These are phyloP conservation scores for Vidua macroura DNA, from an alignment of 2,113 vertebrate species.

Conservation along the genomic window DNA sequence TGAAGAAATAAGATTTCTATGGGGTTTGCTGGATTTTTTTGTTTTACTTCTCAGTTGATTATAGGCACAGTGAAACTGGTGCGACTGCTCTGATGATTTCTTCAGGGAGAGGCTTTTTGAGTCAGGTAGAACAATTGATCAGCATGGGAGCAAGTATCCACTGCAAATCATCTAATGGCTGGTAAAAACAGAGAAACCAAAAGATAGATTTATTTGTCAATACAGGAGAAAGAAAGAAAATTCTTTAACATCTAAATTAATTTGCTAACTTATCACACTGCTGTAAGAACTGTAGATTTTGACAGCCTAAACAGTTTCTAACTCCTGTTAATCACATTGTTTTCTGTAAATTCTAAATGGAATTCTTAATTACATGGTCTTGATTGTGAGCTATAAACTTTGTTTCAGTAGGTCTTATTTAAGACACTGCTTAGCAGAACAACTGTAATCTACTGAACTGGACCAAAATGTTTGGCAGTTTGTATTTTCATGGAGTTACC, in stretches of 20 bases:
- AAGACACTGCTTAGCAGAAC: too few relatives aligned
- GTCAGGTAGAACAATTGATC: slow-evolving; percentile 88
- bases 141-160: slow-evolving; percentile 87
- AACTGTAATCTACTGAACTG: too few relatives aligned
- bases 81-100: slow-evolving; percentile 89
- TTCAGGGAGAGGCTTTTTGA: slow-evolving; percentile 85
- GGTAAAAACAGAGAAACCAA: slow-evolving; percentile 72
- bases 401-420: too few relatives aligned
- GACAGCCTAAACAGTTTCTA: background rate
- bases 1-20: background rate
- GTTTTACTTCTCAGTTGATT: slow-evolving; percentile 82
- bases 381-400: too few relatives aligned
- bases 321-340: background rate
- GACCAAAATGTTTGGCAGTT: too few relatives aligned
- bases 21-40: background rate
- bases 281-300: background rate
- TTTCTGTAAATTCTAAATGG: background rate
- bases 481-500: too few relatives aligned
- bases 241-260: background rate
- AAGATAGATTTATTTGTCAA: background rate
- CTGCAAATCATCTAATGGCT: slow-evolving; percentile 88
- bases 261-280: background rate
- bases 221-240: background rate
- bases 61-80: slow-evolving; percentile 88
- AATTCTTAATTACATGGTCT: too few relatives aligned